These are phyloP conservation scores for Bagarius yarrelli DNA, from an alignment of 2,113 vertebrate genomes.

Conservation along the genomic window DNA sequence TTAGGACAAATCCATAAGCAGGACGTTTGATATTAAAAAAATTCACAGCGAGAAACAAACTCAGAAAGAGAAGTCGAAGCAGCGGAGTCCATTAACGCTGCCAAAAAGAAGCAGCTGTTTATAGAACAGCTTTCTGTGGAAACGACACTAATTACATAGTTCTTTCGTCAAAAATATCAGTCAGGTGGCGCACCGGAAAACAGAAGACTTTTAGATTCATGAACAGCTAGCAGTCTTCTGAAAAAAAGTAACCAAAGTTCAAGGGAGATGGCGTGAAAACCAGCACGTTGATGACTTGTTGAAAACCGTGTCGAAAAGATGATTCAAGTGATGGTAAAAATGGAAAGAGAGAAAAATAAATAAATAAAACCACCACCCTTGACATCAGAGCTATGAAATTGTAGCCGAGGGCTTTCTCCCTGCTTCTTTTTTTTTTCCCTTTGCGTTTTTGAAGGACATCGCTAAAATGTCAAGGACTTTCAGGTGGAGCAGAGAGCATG, in stretches of 20 bases:
- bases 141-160: constrained; percentile 13
- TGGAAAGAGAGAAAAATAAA: background rate
- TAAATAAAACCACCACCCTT: constrained; percentile 5
- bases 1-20: background rate
- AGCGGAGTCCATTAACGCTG: constrained; percentile 3
- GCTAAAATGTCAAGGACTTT: constrained; percentile 33
- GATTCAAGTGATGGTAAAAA: constrained; percentile 46
- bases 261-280: constrained; percentile 12
- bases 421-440: constrained; percentile 18
- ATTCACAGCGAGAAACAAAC: background rate
- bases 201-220: background rate
- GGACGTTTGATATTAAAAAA: background rate
- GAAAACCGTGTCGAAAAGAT: constrained; percentile 42
- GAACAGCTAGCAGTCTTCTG: background rate
- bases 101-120: background rate
- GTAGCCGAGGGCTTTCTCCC: constrained; percentile 42
- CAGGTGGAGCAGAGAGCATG: constrained; percentile 29
- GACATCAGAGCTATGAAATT: constrained; percentile 40
- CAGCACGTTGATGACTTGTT: constrained; percentile 39
- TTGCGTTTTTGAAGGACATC: constrained; percentile 25
- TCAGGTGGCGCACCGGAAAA: background rate
- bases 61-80: background rate
- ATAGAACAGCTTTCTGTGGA: background rate
- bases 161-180: background rate
- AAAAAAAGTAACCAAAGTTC: constrained; percentile 24